These are phyloP conservation scores for Pristionchus japonicus DNA, from an alignment of 2,888 invertebrate genomes.

Conservation along the genomic window DNA sequence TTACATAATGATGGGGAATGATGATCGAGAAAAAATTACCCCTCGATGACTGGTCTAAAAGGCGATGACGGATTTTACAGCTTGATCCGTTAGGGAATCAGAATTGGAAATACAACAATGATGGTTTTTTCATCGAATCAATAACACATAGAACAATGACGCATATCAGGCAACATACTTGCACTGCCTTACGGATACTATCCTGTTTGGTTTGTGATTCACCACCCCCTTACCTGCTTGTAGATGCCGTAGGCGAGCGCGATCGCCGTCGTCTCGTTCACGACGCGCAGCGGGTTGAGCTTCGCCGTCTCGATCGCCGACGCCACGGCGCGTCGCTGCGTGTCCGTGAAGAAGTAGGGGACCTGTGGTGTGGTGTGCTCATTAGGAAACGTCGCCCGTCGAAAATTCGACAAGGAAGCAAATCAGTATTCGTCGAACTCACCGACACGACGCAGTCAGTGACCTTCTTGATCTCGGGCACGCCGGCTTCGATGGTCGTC, in stretches of 20 bases:
- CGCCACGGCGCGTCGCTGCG: conserved; percentile 90
- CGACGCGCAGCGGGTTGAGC: conserved; percentile 91
- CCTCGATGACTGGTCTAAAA: too few relatives aligned
- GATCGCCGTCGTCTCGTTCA: conserved; percentile 97
- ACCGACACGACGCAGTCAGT: conserved; percentile 79
- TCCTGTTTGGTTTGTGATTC: too few relatives aligned
- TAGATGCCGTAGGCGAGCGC: conserved; percentile 94
- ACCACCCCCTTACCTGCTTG: conserved; percentile 82
- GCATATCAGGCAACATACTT: too few relatives aligned
- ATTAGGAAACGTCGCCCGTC: not conserved
- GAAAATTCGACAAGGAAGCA: not conserved
- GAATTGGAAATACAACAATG: too few relatives aligned
- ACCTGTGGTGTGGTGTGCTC: conserved; percentile 77
- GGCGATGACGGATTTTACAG: too few relatives aligned
- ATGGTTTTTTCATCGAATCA: too few relatives aligned
- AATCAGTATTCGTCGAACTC: conserved; percentile 56
- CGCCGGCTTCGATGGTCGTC: conserved; percentile 87
- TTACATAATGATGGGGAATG: not conserved
- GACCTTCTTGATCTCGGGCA: conserved; percentile 84
- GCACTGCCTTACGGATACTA: too few relatives aligned
- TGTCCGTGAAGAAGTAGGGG: conserved; percentile 94
- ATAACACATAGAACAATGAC: too few relatives aligned
- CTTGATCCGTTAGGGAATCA: too few relatives aligned
- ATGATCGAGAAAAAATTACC: too few relatives aligned
- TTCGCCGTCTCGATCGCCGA: conserved; percentile 93